Evolutionary conservation across 2,888 invertebrate genomes (phyloP).

Genomic region (Onchidella celtica): DNA sequence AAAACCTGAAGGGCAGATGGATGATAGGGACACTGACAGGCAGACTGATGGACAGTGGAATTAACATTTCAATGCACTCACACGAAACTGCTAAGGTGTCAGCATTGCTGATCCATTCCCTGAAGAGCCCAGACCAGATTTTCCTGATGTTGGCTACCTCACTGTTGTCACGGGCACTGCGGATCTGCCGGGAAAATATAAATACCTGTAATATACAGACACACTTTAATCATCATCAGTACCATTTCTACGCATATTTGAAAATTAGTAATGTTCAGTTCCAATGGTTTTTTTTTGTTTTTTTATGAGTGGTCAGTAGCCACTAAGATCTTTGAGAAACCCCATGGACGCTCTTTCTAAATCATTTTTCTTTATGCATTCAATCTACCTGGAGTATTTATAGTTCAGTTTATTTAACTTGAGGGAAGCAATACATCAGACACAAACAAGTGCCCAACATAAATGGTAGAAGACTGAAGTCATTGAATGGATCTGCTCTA

Average conservation of each 20-base stretch:
- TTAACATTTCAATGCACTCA: conserved; percentile 56
- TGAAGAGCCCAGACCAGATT: conserved; percentile 71
- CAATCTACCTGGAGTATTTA: no score
- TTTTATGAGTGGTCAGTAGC: no score
- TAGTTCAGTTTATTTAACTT: no score
- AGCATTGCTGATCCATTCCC: conserved; percentile 71
- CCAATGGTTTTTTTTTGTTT: background rate
- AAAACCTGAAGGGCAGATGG: no score
- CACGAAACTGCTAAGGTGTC: conserved; percentile 75
- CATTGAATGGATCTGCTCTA: no score
- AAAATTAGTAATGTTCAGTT: background rate
- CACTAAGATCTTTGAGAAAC: no score
- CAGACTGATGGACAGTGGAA: background rate
- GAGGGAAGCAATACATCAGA: no score
- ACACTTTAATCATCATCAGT: background rate
- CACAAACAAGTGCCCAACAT: no score
- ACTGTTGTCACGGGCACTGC: background rate
- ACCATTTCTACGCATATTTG: no score
- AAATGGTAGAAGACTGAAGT: no score
- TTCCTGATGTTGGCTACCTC: conserved; percentile 73
- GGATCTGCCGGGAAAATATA: background rate
- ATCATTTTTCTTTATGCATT: no score
- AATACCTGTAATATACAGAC: background rate
- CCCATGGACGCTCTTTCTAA: no score
- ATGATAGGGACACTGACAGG: background rate